phyloP scores from a whole-genome alignment of 2,113 vertebrate species.

The Columba livia region DNA sequence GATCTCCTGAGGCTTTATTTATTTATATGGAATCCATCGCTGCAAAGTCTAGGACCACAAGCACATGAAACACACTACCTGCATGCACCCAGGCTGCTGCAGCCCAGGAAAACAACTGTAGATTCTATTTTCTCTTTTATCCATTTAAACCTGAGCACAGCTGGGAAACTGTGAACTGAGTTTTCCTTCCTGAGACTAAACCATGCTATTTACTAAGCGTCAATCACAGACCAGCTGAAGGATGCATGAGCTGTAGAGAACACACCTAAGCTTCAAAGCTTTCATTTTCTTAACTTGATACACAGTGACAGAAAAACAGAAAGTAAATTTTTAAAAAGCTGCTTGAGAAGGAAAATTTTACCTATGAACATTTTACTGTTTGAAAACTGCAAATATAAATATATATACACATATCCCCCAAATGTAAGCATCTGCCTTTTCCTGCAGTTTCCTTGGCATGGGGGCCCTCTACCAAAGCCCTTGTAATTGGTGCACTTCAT shows the following conservation, averaged over 20 bases:
- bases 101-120: constrained; percentile 2
- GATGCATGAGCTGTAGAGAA: neutral
- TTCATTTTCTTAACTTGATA: neutral
- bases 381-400: neutral
- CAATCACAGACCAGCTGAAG: neutral
- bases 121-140: neutral
- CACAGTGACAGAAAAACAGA: neutral
- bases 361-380: neutral
- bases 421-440: neutral
- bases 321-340: neutral
- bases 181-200: constrained; percentile 18
- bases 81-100: neutral
- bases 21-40: constrained; percentile 48
- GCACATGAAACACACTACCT: constrained; percentile 3
- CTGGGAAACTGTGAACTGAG: neutral
- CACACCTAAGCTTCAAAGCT: neutral
- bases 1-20: constrained; percentile 43
- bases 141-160: neutral
- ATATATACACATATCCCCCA: too few relatives aligned
- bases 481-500: neutral
- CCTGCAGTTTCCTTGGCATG: neutral
- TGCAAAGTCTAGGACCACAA: neutral
- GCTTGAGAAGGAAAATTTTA: neutral
- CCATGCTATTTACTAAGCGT: neutral
- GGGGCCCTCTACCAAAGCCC: neutral